Base-by-base conservation (phyloP, 2,113 vertebrate species). In the Illadopsis cleaveri region DNA sequence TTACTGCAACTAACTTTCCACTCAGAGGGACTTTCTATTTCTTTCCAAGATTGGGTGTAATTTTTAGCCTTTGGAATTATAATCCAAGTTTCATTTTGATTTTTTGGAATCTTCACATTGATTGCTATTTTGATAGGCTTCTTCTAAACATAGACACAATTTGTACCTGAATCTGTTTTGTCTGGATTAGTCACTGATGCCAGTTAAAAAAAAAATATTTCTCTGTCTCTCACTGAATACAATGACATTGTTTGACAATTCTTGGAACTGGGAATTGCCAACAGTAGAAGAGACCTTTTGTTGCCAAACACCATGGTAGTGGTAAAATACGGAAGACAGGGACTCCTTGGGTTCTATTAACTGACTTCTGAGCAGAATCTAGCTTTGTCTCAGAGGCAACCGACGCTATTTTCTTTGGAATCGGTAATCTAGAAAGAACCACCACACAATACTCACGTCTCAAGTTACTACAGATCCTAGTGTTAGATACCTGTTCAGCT, bases 401-500 rank as follows among this genome's bases (percentile, higher is more conserved):
- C 47, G 21, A 58, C 42, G 2, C 8, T 40, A 20, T 77, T 66
- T 86, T 19, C 38, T 35, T 35, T 50, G 28, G 15, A 58, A 61
- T 13, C 62, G 24, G 20, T 66, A 54, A 38, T 5, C 3, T 48
- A 53, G 17, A 23, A 88, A 82, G 25, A 57, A 2, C 3, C 57
- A 76, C 8, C 0, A 0, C 19, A 50, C 5, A 76, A 60, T 31
- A 27, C 8, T 47, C 16, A 2, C 24, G 10, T 56, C 68, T 56
- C 10, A 61, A 31, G 15, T 61, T 76, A 37, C 54, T 54, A 45
- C 4, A 84, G 50, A 50, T 78, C 19, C 18, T 61, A 33, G 11
- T 4, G 12, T 53, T 44, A 28, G 18, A 57, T 31, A 7, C 9
- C 24, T 53, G n/a, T 24, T 69, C 31, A 57, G 37, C 5, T 7